phyloP scores from a whole-genome alignment of 2,113 vertebrate genomes.

The Girardinichthys multiradiatus region DNA sequence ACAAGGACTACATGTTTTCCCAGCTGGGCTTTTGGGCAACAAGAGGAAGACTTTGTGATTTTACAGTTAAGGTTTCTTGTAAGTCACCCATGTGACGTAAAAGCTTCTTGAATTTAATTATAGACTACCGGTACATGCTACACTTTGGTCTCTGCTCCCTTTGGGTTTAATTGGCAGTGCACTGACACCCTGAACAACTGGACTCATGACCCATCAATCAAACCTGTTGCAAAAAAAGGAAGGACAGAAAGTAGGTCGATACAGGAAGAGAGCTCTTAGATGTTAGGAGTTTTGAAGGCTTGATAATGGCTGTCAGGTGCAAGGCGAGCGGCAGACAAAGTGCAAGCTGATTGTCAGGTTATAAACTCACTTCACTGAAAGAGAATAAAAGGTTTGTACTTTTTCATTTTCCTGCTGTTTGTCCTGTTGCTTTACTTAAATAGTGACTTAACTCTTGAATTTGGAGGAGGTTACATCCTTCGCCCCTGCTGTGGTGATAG shows the following conservation, averaged over 20 bases:
- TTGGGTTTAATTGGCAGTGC: constrained; percentile 17
- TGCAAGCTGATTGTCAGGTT: not conserved
- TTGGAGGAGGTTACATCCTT: constrained; percentile 3
- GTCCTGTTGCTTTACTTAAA: not conserved
- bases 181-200: constrained; percentile 8
- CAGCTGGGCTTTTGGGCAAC: not conserved
- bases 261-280: constrained; percentile 7
- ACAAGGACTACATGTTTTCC: accelerated
- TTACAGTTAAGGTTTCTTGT: not conserved
- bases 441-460: not conserved
- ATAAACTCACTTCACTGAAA: not conserved
- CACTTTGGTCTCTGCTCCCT: constrained; percentile 2
- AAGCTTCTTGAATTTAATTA: constrained; percentile 33
- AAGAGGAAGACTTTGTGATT: not conserved
- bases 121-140: constrained; percentile 2
- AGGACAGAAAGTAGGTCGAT: not conserved
- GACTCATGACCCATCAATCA: constrained; percentile 24
- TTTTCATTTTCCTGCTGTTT: not conserved
- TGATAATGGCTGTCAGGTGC: constrained; percentile 10
- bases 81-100: not conserved
- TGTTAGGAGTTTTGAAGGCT: constrained; percentile 13
- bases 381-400: not conserved
- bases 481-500: not conserved
- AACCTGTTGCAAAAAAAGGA: not conserved
- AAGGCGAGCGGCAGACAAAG: not conserved